Evolutionary conservation across 2,888 invertebrate species (phyloP).

Genomic region (Calephelis perditalis): DNA sequence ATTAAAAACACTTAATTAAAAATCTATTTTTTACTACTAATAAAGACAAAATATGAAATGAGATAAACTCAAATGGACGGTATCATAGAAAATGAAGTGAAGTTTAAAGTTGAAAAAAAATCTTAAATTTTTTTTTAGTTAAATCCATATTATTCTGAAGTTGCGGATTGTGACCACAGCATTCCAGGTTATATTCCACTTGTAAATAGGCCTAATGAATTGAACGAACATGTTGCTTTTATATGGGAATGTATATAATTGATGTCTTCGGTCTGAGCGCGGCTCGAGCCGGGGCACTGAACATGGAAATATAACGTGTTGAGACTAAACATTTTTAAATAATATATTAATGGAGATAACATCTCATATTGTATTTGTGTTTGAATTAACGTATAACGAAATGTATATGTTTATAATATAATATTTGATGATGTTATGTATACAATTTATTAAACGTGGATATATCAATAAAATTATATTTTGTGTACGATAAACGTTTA

Average conservation of each 20-base stretch:
- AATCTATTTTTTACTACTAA: too few relatives aligned
- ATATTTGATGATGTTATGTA: conserved; percentile 78
- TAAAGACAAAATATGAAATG: too few relatives aligned
- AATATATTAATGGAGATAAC: conserved; percentile 70
- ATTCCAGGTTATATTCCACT: conserved; percentile 74
- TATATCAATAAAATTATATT: conserved; percentile 80
- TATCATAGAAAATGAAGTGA: too few relatives aligned
- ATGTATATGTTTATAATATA: conserved; percentile 78
- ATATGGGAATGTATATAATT: conserved; percentile 66
- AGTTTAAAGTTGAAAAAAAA: too few relatives aligned
- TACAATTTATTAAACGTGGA: conserved; percentile 79
- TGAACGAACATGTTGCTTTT: conserved; percentile 67
- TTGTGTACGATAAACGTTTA: conserved; percentile 73
- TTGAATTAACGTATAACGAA: conserved; percentile 75
- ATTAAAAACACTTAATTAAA: too few relatives aligned
- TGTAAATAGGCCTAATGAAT: conserved; percentile 75
- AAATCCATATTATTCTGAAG: too few relatives aligned
- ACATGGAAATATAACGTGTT: conserved; percentile 56
- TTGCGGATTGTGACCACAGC: conserved; percentile 52
- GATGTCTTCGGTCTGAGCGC: conserved; percentile 55
- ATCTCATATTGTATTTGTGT: conserved; percentile 78
- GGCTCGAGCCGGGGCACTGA: conserved; percentile 41
- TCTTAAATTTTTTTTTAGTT: too few relatives aligned
- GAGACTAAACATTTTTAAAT: conserved; percentile 60
- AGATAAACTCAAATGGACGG: too few relatives aligned